Evolutionary conservation across 2,113 vertebrate species (phyloP).

Genomic region (Anser brachyrhynchus): DNA sequence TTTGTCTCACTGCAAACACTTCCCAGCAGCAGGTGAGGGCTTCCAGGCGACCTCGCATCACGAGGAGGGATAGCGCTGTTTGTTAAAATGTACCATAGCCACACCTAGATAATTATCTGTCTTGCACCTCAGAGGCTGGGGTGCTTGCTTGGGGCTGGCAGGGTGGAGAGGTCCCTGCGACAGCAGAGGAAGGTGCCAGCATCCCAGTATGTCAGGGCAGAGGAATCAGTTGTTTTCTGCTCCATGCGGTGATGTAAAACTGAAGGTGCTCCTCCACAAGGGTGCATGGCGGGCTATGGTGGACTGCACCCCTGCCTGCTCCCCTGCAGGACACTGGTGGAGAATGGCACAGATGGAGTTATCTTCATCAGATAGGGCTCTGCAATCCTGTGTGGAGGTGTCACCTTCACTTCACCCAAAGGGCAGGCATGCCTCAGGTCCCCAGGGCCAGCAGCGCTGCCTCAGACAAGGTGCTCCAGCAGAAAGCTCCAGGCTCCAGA

Average conservation of each 20-base stretch:
- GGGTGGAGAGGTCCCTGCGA: background rate
- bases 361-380: background rate
- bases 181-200: background rate
- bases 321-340: background rate
- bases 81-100: background rate
- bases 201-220: too few relatives aligned
- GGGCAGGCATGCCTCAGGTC: background rate
- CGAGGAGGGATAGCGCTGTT: background rate
- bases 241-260: too few relatives aligned
- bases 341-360: background rate
- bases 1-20: background rate
- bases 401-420: fast-evolving
- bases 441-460: background rate
- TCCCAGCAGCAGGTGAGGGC: fast-evolving
- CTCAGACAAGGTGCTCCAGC: background rate
- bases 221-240: background rate
- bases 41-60: background rate
- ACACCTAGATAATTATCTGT: background rate
- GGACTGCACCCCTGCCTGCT: fast-evolving
- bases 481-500: background rate
- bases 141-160: background rate
- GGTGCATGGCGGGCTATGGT: background rate
- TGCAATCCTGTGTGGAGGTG: background rate
- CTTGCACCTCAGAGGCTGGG: background rate
- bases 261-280: background rate